Evolutionary conservation across 2,797 vertebrate genomes (phyloP).

Genomic region (Lateolabrax maculatus): DNA sequence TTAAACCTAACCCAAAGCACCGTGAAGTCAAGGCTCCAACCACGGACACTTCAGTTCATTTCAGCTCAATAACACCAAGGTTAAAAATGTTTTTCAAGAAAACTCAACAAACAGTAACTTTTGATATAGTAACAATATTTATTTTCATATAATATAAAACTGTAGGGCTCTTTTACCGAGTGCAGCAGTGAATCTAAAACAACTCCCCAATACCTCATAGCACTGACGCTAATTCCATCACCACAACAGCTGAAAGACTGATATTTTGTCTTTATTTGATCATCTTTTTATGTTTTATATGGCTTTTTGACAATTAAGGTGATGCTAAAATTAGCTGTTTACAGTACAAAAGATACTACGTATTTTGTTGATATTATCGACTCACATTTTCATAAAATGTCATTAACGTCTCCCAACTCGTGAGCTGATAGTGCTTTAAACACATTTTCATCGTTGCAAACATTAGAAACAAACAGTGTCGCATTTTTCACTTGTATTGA

Average conservation of each 20-base stretch:
- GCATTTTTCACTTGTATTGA: slow-evolving; percentile 18
- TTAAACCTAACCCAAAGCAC: background rate
- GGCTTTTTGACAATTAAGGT: slow-evolving; percentile 1
- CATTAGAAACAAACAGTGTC: slow-evolving; percentile 4
- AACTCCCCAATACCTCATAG: background rate
- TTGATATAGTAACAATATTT: background rate
- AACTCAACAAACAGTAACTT: background rate
- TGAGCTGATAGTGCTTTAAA: slow-evolving; percentile 6
- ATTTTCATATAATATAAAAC: slow-evolving; percentile 1
- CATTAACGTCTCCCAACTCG: background rate
- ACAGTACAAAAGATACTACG: slow-evolving; percentile 48
- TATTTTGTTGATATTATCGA: slow-evolving; percentile 25
- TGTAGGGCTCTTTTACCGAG: background rate
- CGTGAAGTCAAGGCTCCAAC: background rate
- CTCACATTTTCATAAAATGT: slow-evolving; percentile 15
- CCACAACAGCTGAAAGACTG: background rate
- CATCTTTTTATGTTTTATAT: background rate
- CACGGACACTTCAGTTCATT: background rate
- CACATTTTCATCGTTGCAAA: slow-evolving; percentile 23
- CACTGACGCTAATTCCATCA: background rate
- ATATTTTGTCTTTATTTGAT: background rate
- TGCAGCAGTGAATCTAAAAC: background rate
- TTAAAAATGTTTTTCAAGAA: background rate
- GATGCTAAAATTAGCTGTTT: slow-evolving; percentile 23
- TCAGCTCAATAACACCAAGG: background rate